phyloP scores from a whole-genome alignment of 2,113 vertebrate species.

The Phaethon lepturus region DNA sequence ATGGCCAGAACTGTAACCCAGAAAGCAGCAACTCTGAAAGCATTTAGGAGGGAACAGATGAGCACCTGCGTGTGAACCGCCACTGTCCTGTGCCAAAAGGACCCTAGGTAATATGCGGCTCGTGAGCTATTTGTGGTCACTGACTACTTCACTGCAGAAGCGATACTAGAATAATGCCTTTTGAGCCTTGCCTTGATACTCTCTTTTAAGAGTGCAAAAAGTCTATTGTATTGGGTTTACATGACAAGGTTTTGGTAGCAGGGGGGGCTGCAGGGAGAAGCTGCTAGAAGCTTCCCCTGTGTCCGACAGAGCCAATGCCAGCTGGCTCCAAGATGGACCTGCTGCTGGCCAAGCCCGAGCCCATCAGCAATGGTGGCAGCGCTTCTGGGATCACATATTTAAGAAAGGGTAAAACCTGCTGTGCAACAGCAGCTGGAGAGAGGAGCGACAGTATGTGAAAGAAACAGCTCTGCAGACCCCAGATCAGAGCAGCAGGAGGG shows the following conservation, averaged over 20 bases:
- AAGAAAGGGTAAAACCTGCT: not conserved
- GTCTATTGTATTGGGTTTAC: not conserved
- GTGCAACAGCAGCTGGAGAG: not conserved
- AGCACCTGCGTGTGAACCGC: not conserved
- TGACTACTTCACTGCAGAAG: not conserved
- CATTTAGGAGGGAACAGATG: not conserved
- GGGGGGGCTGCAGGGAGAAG: not conserved
- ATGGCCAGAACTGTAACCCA: not conserved
- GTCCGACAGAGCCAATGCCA: not conserved
- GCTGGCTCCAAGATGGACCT: rapidly evolving
- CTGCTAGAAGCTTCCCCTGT: not conserved
- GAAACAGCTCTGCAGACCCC: not conserved
- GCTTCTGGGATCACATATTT: rapidly evolving
- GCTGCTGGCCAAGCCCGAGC: not conserved
- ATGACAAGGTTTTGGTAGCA: not conserved
- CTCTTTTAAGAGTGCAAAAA: not conserved
- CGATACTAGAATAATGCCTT: not conserved
- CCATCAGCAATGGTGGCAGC: rapidly evolving
- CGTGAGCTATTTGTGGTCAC: not conserved
- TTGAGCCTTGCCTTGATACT: not conserved
- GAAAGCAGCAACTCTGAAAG: not conserved
- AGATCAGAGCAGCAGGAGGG: too few species aligned
- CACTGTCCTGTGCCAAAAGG: not conserved
- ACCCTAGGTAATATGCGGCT: rapidly evolving
- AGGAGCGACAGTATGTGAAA: not conserved